phyloP scores from a whole-genome alignment of 1,140 invertebrate genomes.

The Drosophila ambigua region DNA sequence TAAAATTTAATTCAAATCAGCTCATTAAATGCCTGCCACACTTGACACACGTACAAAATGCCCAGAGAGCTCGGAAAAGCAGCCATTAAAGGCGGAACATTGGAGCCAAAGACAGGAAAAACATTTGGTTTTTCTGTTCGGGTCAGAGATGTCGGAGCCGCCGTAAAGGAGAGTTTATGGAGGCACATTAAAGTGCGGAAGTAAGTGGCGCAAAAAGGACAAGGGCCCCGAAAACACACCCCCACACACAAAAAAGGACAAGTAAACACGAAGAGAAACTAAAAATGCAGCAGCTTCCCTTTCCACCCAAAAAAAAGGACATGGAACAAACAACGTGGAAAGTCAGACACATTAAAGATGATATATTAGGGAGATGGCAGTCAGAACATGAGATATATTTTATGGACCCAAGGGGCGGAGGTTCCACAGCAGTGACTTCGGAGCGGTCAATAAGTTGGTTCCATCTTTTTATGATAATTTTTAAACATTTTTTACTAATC shows the following conservation, averaged over 20 bases:
- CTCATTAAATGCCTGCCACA: constrained; percentile 75
- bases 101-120: constrained; percentile 30
- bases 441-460: constrained; percentile 35
- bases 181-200: constrained; percentile 75
- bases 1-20: constrained; percentile 80
- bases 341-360: constrained; percentile 79
- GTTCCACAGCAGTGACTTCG: constrained; percentile 33
- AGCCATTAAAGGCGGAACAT: constrained; percentile 27
- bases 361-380: constrained; percentile 73
- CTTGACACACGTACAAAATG: constrained; percentile 59
- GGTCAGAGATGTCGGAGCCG: constrained; percentile 17
- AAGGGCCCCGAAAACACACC: constrained; percentile 10
- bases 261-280: constrained; percentile 44
- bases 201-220: constrained; percentile 67
- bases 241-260: neutral
- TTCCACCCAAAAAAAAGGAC: constrained; percentile 12
- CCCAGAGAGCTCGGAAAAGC: constrained; percentile 8
- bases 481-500: constrained; percentile 27
- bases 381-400: constrained; percentile 69
- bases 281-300: constrained; percentile 38
- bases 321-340: constrained; percentile 52
- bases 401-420: constrained; percentile 46
- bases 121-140: constrained; percentile 59
- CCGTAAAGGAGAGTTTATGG: constrained; percentile 74
- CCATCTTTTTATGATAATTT: constrained; percentile 31